Conservation (phyloP, 2,113 vertebrate species). For the Euleptes europaea region DNA sequence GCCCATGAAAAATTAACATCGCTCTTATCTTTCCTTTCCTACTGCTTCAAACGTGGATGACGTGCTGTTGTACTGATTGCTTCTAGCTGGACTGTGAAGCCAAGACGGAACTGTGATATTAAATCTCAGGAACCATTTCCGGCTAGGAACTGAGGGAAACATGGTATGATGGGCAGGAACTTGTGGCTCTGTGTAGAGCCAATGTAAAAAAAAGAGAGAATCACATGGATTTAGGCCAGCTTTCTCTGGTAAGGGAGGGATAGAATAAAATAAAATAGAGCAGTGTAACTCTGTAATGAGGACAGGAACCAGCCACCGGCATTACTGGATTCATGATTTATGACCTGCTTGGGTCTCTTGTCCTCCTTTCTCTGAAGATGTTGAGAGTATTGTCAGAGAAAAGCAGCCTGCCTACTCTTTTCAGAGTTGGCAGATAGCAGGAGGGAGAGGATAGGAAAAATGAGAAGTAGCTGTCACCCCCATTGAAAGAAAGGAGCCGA, state of each 20-base stretch:
- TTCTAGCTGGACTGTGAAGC: not conserved
- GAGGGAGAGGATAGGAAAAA: not conserved
- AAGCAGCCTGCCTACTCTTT: not conserved
- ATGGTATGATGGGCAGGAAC: not conserved
- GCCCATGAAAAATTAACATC: not conserved
- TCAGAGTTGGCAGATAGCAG: not conserved
- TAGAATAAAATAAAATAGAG: no score
- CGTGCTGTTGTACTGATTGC: not conserved
- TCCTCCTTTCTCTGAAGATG: not conserved
- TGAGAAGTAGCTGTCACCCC: not conserved
- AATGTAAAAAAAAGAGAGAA: not conserved
- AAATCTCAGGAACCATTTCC: not conserved
- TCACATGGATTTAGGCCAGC: no score
- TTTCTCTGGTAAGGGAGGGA: no score
- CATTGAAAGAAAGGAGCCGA: not conserved
- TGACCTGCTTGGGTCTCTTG: not conserved
- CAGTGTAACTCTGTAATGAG: no score
- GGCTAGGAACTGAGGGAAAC: not conserved
- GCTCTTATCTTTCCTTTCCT: not conserved
- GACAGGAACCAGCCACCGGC: not conserved
- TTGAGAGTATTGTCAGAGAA: not conserved
- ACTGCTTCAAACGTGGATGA: not conserved
- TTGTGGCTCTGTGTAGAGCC: not conserved
- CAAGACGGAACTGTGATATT: not conserved
- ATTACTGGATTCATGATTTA: not conserved